Evolutionary conservation across 2,113 vertebrate genomes (phyloP).

Genomic region (Ophthalmolycus amberensis): DNA sequence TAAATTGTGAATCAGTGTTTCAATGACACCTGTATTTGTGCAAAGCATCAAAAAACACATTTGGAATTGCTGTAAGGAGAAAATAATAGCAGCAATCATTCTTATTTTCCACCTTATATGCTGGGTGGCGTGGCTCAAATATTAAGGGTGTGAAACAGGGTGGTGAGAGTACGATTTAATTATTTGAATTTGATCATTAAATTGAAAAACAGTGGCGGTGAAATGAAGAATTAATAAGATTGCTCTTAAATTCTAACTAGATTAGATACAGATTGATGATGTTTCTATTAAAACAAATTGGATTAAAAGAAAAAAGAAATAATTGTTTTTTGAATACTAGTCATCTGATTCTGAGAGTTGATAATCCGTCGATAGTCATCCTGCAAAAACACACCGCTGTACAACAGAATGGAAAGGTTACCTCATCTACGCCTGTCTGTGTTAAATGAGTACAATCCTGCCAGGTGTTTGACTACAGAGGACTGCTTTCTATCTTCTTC

Average conservation of each 20-base stretch:
- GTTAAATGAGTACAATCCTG: conserved; percentile 16
- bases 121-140: background rate
- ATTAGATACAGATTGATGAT: background rate
- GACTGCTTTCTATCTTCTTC: conserved; percentile 2
- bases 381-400: background rate
- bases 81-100: background rate
- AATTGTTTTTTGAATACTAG: background rate
- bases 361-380: background rate
- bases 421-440: conserved; percentile 11
- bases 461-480: conserved; percentile 7
- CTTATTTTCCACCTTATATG: background rate
- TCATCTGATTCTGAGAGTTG: background rate
- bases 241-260: background rate
- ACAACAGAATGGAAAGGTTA: conserved; percentile 1
- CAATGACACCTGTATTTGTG: background rate
- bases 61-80: background rate
- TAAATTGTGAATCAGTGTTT: background rate
- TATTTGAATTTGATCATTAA: background rate
- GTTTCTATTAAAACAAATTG: background rate
- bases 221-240: background rate
- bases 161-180: background rate
- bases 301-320: background rate
- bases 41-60: background rate
- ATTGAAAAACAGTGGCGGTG: background rate
- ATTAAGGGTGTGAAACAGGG: background rate